Conservation (phyloP, 2,797 vertebrate genomes). For the Sebastes paucispinis region DNA sequence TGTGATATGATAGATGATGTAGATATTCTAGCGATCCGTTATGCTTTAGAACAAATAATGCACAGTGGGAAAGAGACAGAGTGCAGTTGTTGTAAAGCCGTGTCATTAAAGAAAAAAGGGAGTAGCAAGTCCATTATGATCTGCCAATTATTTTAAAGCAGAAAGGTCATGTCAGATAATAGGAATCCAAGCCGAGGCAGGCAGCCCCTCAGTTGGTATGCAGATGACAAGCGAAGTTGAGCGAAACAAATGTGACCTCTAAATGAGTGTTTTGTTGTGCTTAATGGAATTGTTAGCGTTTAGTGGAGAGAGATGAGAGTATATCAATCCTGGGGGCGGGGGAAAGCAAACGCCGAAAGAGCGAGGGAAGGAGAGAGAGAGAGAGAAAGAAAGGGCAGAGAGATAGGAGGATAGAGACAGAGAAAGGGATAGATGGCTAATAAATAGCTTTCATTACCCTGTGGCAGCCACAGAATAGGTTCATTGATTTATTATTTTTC, state of each 20-base stretch:
- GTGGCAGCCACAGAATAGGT: slow-evolving; percentile 55
- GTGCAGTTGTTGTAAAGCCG: background rate
- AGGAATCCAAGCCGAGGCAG: slow-evolving; percentile 16
- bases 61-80: background rate
- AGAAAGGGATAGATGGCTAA: slow-evolving; percentile 50
- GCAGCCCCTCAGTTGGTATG: slow-evolving; percentile 53
- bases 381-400: background rate
- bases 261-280: slow-evolving; percentile 68
- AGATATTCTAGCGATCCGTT: slow-evolving; percentile 6
- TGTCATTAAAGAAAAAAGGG: slow-evolving; percentile 19
- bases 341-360: background rate
- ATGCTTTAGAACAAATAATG: slow-evolving; percentile 1
- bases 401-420: background rate
- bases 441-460: slow-evolving; percentile 75
- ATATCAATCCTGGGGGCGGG: slow-evolving; percentile 26
- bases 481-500: slow-evolving; percentile 67
- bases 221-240: slow-evolving; percentile 47
- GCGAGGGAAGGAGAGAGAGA: background rate
- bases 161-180: slow-evolving; percentile 39
- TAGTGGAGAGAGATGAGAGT: slow-evolving; percentile 45
- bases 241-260: slow-evolving; percentile 66
- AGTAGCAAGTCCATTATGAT: slow-evolving; percentile 11
- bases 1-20: slow-evolving; percentile 4
- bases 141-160: slow-evolving; percentile 32
- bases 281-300: slow-evolving; percentile 71